Evolutionary conservation across 2,797 vertebrate genomes (phyloP), one percentile per base, ranked within the genome.

Genomic region (Tauraco hartlaubi): DNA sequence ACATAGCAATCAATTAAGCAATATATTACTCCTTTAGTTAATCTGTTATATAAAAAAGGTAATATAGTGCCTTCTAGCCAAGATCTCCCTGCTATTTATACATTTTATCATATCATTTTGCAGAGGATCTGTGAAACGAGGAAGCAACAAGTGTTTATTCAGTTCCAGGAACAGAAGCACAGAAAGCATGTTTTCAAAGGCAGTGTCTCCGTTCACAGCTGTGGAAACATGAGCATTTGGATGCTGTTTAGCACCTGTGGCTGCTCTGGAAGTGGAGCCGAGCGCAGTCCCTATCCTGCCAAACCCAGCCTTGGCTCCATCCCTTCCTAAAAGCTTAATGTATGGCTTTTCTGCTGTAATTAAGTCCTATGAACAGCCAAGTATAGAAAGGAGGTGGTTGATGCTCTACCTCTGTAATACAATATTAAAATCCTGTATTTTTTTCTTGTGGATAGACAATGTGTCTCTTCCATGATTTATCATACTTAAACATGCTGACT

Each of bases 141-240:
- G 49, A 82, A 85, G 68, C n/a, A 85, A 55, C 11, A 84, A 87
- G 82, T 92, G 41, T 67, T 83, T 91, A 59, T 87, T 69, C 51
- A 63, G 11, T 51, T 52, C 35, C 64, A 67, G 63, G 67, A 89
- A 66, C 9, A 74, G 71, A 67, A 82, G 35, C 5, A 16, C 33
- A 64, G 44, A 64, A 71, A 72, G 12, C 19, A 15, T 16, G 20
- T 62, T 75, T 90, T 61, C 54, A 59, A 68, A 76, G 43, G 63
- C 12, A 41, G 11, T 1, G 2, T 69, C 71, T 90, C 56, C 0
- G 0, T 33, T 69, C 48, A 46, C 41, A 69, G 75, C 67, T 52
- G 67, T 49, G 21, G 84, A 88, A 93, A 64, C 3, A 2, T 0
- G 18, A 81, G 35, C 8, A 35, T 48, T 71, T 44, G 55, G 55